phyloP scores from a whole-genome alignment of 1,140 invertebrate genomes.

The Ooceraea biroi region DNA sequence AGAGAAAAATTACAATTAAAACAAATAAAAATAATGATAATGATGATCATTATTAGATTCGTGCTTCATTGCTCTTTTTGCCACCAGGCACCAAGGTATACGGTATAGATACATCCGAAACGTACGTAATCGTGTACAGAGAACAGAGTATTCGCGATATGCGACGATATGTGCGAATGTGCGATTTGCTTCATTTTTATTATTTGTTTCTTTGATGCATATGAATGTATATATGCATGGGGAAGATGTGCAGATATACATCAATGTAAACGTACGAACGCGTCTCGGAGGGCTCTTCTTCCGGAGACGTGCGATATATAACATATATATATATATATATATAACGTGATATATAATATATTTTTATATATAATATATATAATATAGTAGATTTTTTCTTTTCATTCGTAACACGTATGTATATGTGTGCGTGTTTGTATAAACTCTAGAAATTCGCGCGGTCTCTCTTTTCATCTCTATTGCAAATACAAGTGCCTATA shows the following conservation, averaged over 20 bases:
- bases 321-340: constrained; percentile 60
- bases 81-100: constrained; percentile 80
- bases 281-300: not conserved
- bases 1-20: constrained; percentile 84
- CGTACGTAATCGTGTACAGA: constrained; percentile 66
- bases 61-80: constrained; percentile 75
- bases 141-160: constrained; percentile 63
- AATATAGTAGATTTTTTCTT: constrained; percentile 70
- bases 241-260: constrained; percentile 57
- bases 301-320: constrained; percentile 1
- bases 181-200: constrained; percentile 67
- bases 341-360: constrained; percentile 74
- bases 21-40: constrained; percentile 84
- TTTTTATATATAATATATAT: constrained; percentile 76
- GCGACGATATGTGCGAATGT: constrained; percentile 67
- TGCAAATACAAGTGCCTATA: constrained; percentile 24
- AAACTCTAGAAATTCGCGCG: constrained; percentile 43
- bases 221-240: constrained; percentile 51
- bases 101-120: constrained; percentile 78
- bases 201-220: constrained; percentile 62
- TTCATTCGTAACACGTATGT: constrained; percentile 64
- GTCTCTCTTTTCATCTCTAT: constrained; percentile 45
- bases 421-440: constrained; percentile 25
- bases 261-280: constrained; percentile 50
- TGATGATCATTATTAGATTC: constrained; percentile 67